Base-by-base conservation (phyloP, 2,888 invertebrate species). In the Ceraclea dissimilis region DNA sequence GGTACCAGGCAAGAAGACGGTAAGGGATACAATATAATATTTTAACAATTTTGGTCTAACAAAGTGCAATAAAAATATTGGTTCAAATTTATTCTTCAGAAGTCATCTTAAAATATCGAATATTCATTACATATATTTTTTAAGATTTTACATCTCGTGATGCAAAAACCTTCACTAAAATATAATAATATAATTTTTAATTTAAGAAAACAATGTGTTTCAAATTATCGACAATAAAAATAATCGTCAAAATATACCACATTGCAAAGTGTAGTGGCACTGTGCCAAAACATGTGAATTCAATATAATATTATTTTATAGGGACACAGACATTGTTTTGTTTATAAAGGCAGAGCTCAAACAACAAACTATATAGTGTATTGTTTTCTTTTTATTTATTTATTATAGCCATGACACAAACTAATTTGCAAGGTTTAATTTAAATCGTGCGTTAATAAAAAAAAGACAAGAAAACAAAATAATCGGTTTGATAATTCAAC, bases 301-400 rank as follows among this genome's bases (percentile, higher is more conserved):
- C 13, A 39, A 39, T 13, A 39, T 16, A 39, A 39, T 13, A 39
- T 39, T 4, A 8, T n/a, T 39, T 39, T 39, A 39, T 13, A 39
- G 39, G 39, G 39, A 39, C 39, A 39, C n/a, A n/a, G n/a, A n/a
- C n/a, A n/a, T n/a, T 16, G 39, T 39, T n/a, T 39, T 39, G 39
- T 39, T 39, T 39, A 39, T 13, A 39, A 39, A 13, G 13, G 5
- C 13, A 5, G 2, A 4, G 39, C 39, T 8, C 8, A 13, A 13
- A 16, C 39, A 39, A 39, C 39, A n/a, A 39, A 39, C 2, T 39
- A 39, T 8, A n/a, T 39, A 16, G 16, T 39, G 8, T 16, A 39
- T 39, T 39, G 39, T 39, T 39, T 39, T 39, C 16, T 39, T 8
- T 39, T 39, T 39, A 39, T 39, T 13, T 39, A 8, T 39, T 8